phyloP scores from a whole-genome alignment of 2,113 vertebrate genomes.

The Aythya baeri region DNA sequence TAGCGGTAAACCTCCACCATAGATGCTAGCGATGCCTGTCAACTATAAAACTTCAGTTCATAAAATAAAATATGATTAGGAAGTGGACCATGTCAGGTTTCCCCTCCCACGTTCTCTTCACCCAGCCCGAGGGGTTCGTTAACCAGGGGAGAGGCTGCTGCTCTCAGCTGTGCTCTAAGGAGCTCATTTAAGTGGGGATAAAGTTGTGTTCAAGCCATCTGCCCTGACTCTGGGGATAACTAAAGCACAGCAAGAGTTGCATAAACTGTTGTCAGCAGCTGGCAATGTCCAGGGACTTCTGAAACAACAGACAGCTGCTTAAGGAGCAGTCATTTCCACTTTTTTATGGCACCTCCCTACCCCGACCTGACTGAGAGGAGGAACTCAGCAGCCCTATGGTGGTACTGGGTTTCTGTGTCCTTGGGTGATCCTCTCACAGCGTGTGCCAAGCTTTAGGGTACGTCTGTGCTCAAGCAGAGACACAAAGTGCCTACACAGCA shows the following conservation, averaged over 20 bases:
- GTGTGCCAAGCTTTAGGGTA: background rate
- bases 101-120: background rate
- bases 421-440: background rate
- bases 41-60: background rate
- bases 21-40: background rate
- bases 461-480: background rate
- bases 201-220: background rate
- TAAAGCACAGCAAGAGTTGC: rapidly evolving
- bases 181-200: background rate
- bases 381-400: background rate
- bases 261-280: background rate
- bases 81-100: background rate
- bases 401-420: background rate
- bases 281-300: background rate
- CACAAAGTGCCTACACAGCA: rapidly evolving
- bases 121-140: background rate
- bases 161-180: background rate
- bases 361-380: background rate
- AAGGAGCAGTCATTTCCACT: background rate
- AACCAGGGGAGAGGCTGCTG: background rate
- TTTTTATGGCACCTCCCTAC: background rate
- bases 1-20: background rate
- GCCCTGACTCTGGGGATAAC: background rate
- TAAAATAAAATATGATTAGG: background rate
- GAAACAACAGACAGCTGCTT: background rate